Evolutionary conservation across 2,888 invertebrate species (phyloP).

Genomic region (Pristionchus fissidentatus): DNA sequence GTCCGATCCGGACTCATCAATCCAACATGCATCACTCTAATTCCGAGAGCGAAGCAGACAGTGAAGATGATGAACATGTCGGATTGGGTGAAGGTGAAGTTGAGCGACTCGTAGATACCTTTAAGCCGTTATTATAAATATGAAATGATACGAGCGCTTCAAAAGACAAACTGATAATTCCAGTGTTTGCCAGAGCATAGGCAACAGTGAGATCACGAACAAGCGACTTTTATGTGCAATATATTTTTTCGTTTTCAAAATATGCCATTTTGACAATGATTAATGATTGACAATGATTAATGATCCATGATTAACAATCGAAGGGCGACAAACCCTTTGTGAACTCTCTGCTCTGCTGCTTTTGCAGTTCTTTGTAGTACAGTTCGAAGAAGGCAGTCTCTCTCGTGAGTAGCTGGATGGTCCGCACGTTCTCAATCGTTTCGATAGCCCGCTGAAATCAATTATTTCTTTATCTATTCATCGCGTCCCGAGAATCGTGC

Average conservation of each 20-base stretch:
- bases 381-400: slow-evolving; percentile 75
- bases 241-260: background rate
- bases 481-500: no score
- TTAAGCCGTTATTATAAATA: background rate
- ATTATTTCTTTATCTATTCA: background rate
- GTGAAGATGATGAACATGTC: slow-evolving; percentile 67
- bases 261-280: background rate
- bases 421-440: slow-evolving; percentile 77
- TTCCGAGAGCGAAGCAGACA: slow-evolving; percentile 62
- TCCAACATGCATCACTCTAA: slow-evolving; percentile 60
- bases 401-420: slow-evolving; percentile 77
- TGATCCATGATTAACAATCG: no score
- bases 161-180: background rate
- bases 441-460: slow-evolving; percentile 76
- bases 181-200: background rate
- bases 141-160: no score
- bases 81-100: slow-evolving; percentile 64
- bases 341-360: slow-evolving; percentile 58
- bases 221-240: background rate
- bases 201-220: background rate
- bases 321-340: slow-evolving; percentile 49
- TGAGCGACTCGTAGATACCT: slow-evolving; percentile 63
- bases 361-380: slow-evolving; percentile 64
- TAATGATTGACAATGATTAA: no score
- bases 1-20: slow-evolving; percentile 54